Percentiles rank a stretch among this genome's conserved stretches.
Conservation (phyloP, 2,888 invertebrate species). For the Cryptus viduatorius region DNA sequence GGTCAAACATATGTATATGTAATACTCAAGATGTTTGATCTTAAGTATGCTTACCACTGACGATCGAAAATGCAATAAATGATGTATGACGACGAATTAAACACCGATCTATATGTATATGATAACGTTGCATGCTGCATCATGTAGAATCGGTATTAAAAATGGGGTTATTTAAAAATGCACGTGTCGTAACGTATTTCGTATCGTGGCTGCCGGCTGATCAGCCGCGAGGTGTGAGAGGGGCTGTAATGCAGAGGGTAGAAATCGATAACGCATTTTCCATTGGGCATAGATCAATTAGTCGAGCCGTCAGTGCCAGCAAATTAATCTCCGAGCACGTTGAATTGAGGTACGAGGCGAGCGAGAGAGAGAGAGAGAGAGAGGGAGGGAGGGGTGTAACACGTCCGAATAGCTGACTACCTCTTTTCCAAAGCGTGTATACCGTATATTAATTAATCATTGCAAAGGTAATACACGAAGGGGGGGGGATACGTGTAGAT, state of each 20-base stretch:
- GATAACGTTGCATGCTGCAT: not conserved
- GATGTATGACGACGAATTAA: too few species aligned
- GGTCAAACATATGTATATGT: too few species aligned
- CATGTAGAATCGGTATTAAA: not conserved
- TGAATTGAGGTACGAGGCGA: conserved; percentile 33
- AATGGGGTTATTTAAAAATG: conserved; percentile 13
- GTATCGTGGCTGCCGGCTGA: not conserved
- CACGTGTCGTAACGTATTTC: not conserved
- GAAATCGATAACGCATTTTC: conserved; percentile 67
- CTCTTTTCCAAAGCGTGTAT: conserved; percentile 34
- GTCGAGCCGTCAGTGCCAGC: conserved; percentile 67
- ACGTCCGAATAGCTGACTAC: conserved; percentile 48
- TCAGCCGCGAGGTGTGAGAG: not conserved
- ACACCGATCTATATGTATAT: not conserved
- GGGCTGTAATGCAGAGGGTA: conserved; percentile 6
- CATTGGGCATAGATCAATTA: conserved; percentile 69
- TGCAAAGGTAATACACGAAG: conserved; percentile 43
- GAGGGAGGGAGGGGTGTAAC: not conserved
- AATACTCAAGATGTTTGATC: too few species aligned
- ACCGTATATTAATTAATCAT: conserved; percentile 63
- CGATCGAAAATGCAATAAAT: too few species aligned
- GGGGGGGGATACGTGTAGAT: conserved; percentile 2
- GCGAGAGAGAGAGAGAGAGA: not conserved
- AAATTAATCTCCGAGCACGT: conserved; percentile 65
- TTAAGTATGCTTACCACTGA: too few species aligned